A percentile compares a stretch with the other conserved stretches of the same genome.
Evolutionary conservation across 2,113 vertebrate species (phyloP).

Genomic region (Atrichornis clamosus): DNA sequence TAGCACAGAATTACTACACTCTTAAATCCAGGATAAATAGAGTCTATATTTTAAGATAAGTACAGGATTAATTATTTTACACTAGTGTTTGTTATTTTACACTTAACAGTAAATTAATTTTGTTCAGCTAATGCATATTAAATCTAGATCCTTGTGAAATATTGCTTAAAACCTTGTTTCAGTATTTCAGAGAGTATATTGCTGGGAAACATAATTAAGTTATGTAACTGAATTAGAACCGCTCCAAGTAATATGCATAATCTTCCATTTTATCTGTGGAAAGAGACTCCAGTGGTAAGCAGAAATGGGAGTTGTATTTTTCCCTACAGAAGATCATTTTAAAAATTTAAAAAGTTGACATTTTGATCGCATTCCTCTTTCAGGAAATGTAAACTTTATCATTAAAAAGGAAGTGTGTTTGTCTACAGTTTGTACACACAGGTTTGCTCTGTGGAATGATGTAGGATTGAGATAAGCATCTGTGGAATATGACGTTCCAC

Average conservation of each 20-base stretch:
- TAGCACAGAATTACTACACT: not conserved
- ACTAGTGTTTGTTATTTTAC: conserved; percentile 29
- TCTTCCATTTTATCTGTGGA: not conserved
- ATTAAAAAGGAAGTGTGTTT: not conserved
- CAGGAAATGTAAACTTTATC: not conserved
- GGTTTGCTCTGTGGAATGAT: not conserved
- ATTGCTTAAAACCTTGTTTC: not conserved
- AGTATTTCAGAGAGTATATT: not conserved
- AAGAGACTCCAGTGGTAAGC: not conserved
- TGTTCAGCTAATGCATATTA: conserved; percentile 13
- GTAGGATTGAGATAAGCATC: not conserved
- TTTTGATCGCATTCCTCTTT: not conserved
- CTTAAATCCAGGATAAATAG: conserved; percentile 12
- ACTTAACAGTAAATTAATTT: conserved; percentile 49
- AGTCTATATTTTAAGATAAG: conserved; percentile 8
- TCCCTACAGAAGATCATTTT: not conserved
- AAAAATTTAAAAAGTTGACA: not conserved
- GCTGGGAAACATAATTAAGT: conserved; percentile 22
- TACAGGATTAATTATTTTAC: conserved; percentile 35
- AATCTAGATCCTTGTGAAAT: conserved; percentile 20
- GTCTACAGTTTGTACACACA: no score
- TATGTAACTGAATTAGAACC: not conserved
- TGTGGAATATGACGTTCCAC: not conserved
- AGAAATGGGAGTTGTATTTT: not conserved
- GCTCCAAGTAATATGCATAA: not conserved